Conservation (phyloP, 2,888 invertebrate genomes). For the Octodonta nipae region DNA sequence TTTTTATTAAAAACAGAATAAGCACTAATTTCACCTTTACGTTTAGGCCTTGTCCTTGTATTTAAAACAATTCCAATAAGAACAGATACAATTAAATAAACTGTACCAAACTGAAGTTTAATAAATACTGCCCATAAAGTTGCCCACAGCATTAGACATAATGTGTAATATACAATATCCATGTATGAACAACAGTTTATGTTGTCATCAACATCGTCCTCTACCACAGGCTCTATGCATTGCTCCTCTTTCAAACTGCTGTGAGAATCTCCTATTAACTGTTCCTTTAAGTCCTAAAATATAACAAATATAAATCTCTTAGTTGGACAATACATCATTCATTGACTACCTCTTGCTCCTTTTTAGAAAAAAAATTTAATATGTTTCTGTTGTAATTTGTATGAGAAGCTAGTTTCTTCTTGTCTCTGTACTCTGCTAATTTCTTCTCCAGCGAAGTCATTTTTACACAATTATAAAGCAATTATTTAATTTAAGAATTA, state of each 20-base stretch:
- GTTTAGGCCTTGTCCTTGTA: constrained; percentile 61
- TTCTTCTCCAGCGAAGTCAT: background rate
- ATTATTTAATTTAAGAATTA: background rate
- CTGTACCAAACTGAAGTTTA: constrained; percentile 76
- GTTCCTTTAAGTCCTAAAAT: too few relatives aligned
- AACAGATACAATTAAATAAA: constrained; percentile 69
- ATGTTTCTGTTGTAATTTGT: background rate
- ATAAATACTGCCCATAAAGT: constrained; percentile 63
- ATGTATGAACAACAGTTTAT: too few relatives aligned
- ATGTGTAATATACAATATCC: constrained; percentile 27
- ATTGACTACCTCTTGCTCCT: background rate
- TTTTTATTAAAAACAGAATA: constrained; percentile 95
- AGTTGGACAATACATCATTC: too few relatives aligned
- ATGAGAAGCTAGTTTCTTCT: background rate
- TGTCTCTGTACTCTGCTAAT: background rate
- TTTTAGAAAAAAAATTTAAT: too few relatives aligned
- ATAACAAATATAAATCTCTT: background rate
- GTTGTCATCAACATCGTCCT: too few relatives aligned
- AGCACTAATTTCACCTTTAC: constrained; percentile 69
- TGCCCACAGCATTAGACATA: constrained; percentile 62
- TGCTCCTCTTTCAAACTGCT: too few relatives aligned
- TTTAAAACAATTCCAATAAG: constrained; percentile 71
- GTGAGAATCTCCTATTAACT: too few relatives aligned
- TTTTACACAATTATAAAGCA: background rate
- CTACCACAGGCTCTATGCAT: too few relatives aligned